Percentiles rank a stretch among this genome's conserved stretches.
These are phyloP conservation scores for Julus scanicus DNA, from an alignment of 2,888 invertebrate genomes.

Conservation along the genomic window DNA sequence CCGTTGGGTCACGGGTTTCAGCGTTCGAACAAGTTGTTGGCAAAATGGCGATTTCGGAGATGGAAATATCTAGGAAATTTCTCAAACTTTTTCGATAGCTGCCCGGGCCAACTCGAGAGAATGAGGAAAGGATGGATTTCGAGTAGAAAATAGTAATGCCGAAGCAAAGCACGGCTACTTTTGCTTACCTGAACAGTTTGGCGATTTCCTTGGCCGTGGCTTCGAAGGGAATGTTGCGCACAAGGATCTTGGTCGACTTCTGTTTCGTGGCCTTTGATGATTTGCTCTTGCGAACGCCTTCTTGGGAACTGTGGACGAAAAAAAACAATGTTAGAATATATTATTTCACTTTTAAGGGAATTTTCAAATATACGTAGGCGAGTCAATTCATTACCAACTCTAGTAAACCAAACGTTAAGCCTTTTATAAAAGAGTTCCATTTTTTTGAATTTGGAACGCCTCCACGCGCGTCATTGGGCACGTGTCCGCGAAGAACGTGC, in stretches of 20 bases:
- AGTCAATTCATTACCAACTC: too few relatives aligned
- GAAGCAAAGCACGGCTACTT: background rate
- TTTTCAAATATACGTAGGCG: too few relatives aligned
- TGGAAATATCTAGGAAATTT: background rate
- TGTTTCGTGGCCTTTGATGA: conserved; percentile 69
- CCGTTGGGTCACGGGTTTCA: too few relatives aligned
- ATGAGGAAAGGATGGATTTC: background rate
- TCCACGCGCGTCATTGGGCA: too few relatives aligned
- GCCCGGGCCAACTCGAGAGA: background rate
- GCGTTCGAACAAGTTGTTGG: too few relatives aligned
- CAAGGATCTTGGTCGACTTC: conserved; percentile 82
- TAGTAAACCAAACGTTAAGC: too few relatives aligned
- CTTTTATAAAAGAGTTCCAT: too few relatives aligned
- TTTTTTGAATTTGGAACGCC: too few relatives aligned
- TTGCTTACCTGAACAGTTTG: conserved; percentile 85
- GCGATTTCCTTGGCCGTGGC: conserved; percentile 83
- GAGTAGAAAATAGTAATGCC: background rate
- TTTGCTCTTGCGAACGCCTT: conserved; percentile 72
- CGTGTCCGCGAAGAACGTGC: too few relatives aligned
- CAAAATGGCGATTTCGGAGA: background rate
- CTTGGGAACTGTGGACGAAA: conserved; percentile 72
- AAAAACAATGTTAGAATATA: too few relatives aligned
- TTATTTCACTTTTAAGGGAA: too few relatives aligned
- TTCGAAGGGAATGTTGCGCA: conserved; percentile 96
- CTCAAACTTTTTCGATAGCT: background rate